Percentiles rank a stretch among this genome's conserved stretches.
These are phyloP conservation scores for Acrobasis consociella DNA, from an alignment of 2,888 invertebrate genomes.

Conservation along the genomic window DNA sequence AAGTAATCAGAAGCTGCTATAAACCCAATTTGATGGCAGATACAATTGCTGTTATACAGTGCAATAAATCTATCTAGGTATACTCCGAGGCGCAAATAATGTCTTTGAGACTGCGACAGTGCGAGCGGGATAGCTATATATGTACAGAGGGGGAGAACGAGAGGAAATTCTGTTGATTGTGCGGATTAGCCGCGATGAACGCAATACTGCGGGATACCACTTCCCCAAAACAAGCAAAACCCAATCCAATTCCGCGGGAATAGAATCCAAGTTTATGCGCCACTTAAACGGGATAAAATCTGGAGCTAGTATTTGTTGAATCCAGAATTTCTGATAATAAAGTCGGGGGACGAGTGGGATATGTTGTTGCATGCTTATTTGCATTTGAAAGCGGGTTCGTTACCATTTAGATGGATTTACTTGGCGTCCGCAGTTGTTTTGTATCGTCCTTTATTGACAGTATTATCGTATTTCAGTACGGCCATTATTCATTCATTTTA, in stretches of 20 bases:
- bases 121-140: conserved; percentile 12
- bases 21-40: conserved; percentile 21
- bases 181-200: conserved; percentile 41
- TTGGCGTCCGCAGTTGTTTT: conserved; percentile 11
- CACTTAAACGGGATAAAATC: conserved; percentile 21
- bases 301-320: conserved; percentile 32
- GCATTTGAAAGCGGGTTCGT: conserved; percentile 32
- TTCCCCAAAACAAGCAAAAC: conserved; percentile 25
- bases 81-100: conserved; percentile 21
- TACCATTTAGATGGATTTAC: conserved; percentile 23
- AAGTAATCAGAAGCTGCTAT: conserved; percentile 12
- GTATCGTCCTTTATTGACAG: conserved; percentile 14
- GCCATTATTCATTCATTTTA: conserved; percentile 13
- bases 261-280: conserved; percentile 31
- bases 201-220: conserved; percentile 29
- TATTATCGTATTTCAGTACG: conserved; percentile 1
- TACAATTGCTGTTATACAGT: conserved; percentile 17
- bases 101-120: conserved; percentile 23
- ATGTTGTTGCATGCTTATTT: conserved; percentile 31
- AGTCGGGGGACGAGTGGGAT: conserved; percentile 31
- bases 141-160: conserved; percentile 4
- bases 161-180: conserved; percentile 43
- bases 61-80: conserved; percentile 21
- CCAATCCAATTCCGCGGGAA: conserved; percentile 30
- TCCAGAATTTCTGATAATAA: conserved; percentile 35